A percentile compares a stretch with the other conserved stretches of the same genome.
phyloP scores from a whole-genome alignment of 1,140 invertebrate genomes.

The Pseudomyrmex flavicornis region DNA sequence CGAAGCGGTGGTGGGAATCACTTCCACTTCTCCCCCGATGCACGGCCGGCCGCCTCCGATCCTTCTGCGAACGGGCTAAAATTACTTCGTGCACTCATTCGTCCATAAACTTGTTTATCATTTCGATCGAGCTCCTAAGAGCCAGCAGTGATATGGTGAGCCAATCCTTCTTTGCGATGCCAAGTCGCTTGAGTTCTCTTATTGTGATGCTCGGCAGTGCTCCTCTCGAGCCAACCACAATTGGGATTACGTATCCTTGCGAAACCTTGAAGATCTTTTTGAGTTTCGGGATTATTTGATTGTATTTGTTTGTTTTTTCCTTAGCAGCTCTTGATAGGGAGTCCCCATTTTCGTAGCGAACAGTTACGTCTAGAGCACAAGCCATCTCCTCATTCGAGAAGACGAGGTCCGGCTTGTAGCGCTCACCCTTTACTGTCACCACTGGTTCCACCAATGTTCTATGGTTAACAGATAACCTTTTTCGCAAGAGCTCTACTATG shows the following conservation, averaged over 20 bases:
- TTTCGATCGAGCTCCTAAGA: no score
- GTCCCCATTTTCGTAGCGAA: conserved; percentile 74
- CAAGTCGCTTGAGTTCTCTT: not conserved
- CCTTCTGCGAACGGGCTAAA: no score
- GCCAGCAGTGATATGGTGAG: not conserved
- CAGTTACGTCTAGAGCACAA: conserved; percentile 72
- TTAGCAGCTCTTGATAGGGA: conserved; percentile 24
- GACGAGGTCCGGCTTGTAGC: conserved; percentile 49
- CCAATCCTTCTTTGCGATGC: not conserved
- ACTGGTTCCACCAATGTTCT: not conserved
- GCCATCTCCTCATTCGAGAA: conserved; percentile 45
- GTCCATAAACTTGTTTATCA: no score
- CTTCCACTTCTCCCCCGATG: no score
- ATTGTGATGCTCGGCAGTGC: not conserved
- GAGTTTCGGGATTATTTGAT: rapidly evolving
- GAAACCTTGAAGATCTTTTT: rapidly evolving
- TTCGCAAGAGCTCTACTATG: no score
- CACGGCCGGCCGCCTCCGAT: no score
- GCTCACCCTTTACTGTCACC: not conserved
- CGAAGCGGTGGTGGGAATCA: no score
- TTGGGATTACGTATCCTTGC: rapidly evolving
- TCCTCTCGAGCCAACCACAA: not conserved
- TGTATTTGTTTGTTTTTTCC: conserved; percentile 35
- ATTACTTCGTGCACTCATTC: no score
- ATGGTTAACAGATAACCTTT: no score